Evolutionary conservation across 2,888 invertebrate species (phyloP).

Genomic region (Rhamphomyia laevipes): DNA sequence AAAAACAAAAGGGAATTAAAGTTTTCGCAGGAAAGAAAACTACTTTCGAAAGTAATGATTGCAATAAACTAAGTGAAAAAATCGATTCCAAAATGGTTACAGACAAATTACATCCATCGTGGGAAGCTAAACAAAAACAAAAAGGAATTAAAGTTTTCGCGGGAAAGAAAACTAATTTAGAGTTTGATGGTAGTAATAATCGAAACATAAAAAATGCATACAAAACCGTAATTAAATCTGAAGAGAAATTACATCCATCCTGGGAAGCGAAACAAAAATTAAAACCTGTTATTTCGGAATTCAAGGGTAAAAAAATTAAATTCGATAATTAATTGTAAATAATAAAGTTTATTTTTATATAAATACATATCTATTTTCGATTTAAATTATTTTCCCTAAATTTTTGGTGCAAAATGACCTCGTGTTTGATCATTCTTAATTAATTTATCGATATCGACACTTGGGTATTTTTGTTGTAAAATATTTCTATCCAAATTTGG

Average conservation of each 20-base stretch:
- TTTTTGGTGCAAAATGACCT: constrained; percentile 48
- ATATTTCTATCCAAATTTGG: constrained; percentile 62
- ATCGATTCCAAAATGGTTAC: neutral
- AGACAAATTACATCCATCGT: constrained; percentile 28
- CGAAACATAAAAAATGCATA: neutral
- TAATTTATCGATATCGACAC: constrained; percentile 59
- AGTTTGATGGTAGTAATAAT: constrained; percentile 5
- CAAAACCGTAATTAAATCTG: constrained; percentile 15
- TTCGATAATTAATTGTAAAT: constrained; percentile 21
- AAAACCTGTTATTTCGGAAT: constrained; percentile 24
- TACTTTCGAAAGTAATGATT: constrained; percentile 12
- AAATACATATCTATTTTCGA: neutral
- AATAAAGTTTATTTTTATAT: neutral
- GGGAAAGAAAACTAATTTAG: constrained; percentile 24
- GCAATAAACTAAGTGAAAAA: neutral
- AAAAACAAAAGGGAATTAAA: constrained; percentile 25
- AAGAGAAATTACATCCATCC: constrained; percentile 26
- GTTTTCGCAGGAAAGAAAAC: constrained; percentile 28
- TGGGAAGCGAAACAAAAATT: constrained; percentile 32
- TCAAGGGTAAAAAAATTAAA: constrained; percentile 29
- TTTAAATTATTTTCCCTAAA: constrained; percentile 15
- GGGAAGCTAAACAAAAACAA: constrained; percentile 30
- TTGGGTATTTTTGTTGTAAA: constrained; percentile 60
- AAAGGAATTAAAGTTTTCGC: constrained; percentile 26
- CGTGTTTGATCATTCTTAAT: constrained; percentile 44